Evolutionary conservation across 2,888 invertebrate species (phyloP).

Genomic region (Diplazon laetatorius): DNA sequence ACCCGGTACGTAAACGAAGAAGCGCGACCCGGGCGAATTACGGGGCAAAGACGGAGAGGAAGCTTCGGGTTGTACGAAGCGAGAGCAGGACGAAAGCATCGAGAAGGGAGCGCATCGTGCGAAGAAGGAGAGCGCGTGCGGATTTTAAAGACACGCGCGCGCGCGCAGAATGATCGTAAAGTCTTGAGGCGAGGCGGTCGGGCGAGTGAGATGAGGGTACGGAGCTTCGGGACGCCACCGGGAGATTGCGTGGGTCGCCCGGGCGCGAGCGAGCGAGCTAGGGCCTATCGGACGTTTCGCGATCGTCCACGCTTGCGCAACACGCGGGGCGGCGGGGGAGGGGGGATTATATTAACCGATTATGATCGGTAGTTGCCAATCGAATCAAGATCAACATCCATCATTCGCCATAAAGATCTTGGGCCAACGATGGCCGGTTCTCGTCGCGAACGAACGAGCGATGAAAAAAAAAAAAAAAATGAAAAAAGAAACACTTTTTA

Average conservation of each 20-base stretch:
- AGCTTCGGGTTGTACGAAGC: conserved; percentile 1
- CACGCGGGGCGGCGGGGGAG: conserved; percentile 47
- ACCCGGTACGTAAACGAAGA: conserved; percentile 47
- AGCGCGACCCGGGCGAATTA: conserved; percentile 7
- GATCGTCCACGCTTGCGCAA: conserved; percentile 41
- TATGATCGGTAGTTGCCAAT: conserved; percentile 75
- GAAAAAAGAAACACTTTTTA: conserved; percentile 62
- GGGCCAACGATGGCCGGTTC: conserved; percentile 39
- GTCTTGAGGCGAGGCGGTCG: conserved; percentile 50
- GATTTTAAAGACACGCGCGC: conserved; percentile 70
- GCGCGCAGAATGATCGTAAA: conserved; percentile 72
- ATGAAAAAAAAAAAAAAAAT: too few relatives aligned
- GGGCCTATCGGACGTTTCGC: conserved; percentile 17
- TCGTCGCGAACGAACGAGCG: conserved; percentile 38
- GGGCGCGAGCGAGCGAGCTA: conserved; percentile 43
- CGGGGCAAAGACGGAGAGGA: background rate
- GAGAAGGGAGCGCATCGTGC: conserved; percentile 36
- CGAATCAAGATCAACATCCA: conserved; percentile 73
- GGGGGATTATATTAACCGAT: conserved; percentile 76
- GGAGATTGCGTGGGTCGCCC: conserved; percentile 55
- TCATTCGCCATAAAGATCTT: conserved; percentile 60
- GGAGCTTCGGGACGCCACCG: background rate
- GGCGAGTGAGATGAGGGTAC: conserved; percentile 7
- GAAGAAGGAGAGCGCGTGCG: conserved; percentile 68
- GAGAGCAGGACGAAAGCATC: background rate